Evolutionary conservation across 1,140 invertebrate species (phyloP), one percentile per base, ranked within the genome.

Genomic region (Apis dorsata): DNA sequence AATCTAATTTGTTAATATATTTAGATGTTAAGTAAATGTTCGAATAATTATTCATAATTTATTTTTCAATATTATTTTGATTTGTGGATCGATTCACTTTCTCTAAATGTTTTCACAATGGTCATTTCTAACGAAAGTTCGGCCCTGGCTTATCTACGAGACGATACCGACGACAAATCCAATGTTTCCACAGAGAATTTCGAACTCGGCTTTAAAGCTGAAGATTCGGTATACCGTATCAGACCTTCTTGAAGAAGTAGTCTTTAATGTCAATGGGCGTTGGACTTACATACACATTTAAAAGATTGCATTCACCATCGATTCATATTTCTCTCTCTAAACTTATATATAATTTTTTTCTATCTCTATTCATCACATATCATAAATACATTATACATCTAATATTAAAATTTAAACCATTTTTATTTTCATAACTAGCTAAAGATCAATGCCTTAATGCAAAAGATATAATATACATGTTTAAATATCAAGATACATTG

Each of bases 131-230:
- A 65, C 24, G n/a, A n/a, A 53, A 76, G 74, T 28, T 74, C 79
- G 65, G 49, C 81, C 66, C 49, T 62, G 49, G 65, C 10, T 70
- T 71, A 79, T 59, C 68, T 79, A 59, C 69, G n/a, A 71, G 51
- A 72, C 44, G 60, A 66, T 72, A 57, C 66, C 55, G 44, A 68
- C 74, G 70, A 65, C 80, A 83, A 83, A 82, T 83, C 75, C 73
- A 60, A 78, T 68, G 81, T 83, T 83, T 85, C 75, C 62, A 83
- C 57, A 60, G 66, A 83, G 81, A 83, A 79, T 83, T 83, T 83
- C 81, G 49, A 79, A 79, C 68, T 70, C 76, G 19, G 51, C 5
- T 79, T 81, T 79, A 83, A 83, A 79, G 75, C 60, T 13, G 76
- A 83, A 72, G 75, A 34, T 66, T 59, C 59, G 28, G 55, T 73